Conservation (phyloP, 2,888 invertebrate genomes). For the Drosophila pegasa region DNA sequence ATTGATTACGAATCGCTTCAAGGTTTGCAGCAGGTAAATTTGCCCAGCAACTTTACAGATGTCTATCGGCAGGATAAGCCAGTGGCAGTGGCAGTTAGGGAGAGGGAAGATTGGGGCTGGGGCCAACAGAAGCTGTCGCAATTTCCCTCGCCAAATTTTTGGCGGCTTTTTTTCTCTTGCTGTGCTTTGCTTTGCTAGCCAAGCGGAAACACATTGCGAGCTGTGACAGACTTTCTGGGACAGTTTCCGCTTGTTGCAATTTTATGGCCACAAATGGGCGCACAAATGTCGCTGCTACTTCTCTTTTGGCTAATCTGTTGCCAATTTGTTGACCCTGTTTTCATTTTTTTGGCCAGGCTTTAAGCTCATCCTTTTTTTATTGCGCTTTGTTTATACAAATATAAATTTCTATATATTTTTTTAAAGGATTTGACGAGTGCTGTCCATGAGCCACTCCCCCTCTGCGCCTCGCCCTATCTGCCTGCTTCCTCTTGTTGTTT, state of each 20-base stretch:
- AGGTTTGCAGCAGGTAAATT: slow-evolving; percentile 26
- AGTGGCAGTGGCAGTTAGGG: not conserved
- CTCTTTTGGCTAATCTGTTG: slow-evolving; percentile 63
- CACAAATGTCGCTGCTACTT: slow-evolving; percentile 27
- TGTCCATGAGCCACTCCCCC: slow-evolving; percentile 8
- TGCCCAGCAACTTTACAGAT: slow-evolving; percentile 36
- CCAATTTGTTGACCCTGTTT: slow-evolving; percentile 65
- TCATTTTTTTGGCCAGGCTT: slow-evolving; percentile 22
- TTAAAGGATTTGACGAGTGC: slow-evolving; percentile 26
- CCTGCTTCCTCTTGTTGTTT: not conserved
- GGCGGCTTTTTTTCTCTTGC: slow-evolving; percentile 27
- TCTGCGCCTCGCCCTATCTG: not conserved
- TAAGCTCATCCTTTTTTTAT: slow-evolving; percentile 8
- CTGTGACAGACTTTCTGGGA: slow-evolving; percentile 39
- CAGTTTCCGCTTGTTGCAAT: slow-evolving; percentile 73
- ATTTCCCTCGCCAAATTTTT: slow-evolving; percentile 37
- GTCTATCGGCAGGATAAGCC: slow-evolving; percentile 40
- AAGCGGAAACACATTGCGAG: slow-evolving; percentile 67
- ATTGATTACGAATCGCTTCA: slow-evolving; percentile 60
- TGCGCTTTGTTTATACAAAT: slow-evolving; percentile 9
- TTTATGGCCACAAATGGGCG: slow-evolving; percentile 70
- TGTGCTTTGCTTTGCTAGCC: slow-evolving; percentile 41
- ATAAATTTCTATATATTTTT: slow-evolving; percentile 9
- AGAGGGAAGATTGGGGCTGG: too few species aligned
- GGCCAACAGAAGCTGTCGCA: not conserved